A percentile compares a stretch with the other conserved stretches of the same genome.
Evolutionary conservation across 2,797 vertebrate genomes (phyloP).

Genomic region (Onychomys leucogaster): DNA sequence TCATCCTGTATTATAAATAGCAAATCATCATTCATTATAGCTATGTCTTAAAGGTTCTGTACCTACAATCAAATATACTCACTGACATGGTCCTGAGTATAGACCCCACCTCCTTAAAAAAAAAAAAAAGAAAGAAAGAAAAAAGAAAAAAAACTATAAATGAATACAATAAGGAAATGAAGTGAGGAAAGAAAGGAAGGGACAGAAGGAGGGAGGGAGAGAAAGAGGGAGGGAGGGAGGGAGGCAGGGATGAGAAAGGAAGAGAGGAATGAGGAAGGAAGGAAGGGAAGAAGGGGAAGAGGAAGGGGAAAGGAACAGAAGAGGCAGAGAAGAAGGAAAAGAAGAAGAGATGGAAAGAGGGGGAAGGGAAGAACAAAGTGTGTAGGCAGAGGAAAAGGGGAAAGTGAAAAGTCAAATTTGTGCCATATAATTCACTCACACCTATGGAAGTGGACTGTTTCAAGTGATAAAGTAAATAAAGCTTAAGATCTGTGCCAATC

Average conservation of each 20-base stretch:
- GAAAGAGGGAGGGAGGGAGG: background rate
- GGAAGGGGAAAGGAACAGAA: background rate
- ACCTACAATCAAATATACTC: background rate
- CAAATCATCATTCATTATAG: background rate
- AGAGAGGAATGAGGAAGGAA: background rate
- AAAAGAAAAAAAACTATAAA: background rate
- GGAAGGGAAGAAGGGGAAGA: no score
- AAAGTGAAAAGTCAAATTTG: background rate
- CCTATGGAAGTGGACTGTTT: background rate
- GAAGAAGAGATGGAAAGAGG: accelerated
- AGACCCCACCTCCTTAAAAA: background rate
- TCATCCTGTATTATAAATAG: background rate
- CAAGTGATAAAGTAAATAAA: background rate
- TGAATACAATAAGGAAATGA: background rate
- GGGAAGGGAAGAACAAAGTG: background rate
- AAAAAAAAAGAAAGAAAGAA: no score
- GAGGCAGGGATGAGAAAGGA: accelerated
- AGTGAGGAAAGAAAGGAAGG: background rate
- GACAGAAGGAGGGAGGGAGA: no score
- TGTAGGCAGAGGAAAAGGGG: accelerated
- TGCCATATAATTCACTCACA: background rate
- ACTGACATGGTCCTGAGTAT: background rate
- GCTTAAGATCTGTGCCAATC: no score
- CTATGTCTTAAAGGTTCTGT: background rate
- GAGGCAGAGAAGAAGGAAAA: accelerated